Evolutionary conservation across 2,797 vertebrate species (phyloP).

Genomic region (Acanthurus lineatus): DNA sequence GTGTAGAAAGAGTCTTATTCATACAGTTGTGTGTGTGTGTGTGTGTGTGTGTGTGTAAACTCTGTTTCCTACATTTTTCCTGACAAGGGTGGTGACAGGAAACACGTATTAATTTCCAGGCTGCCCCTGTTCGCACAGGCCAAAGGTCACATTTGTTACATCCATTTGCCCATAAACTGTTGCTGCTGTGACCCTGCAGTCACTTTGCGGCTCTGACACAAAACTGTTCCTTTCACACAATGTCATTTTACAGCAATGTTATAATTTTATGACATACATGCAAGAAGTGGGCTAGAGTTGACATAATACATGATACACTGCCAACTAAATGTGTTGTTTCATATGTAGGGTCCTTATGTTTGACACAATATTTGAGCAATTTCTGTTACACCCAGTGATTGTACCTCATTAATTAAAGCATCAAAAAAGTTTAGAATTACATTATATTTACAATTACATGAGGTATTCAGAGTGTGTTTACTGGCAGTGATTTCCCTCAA

Average conservation of each 20-base stretch:
- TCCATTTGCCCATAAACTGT: constrained; percentile 61
- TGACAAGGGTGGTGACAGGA: constrained; percentile 80
- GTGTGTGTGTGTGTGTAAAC: constrained; percentile 42
- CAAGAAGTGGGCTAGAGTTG: neutral
- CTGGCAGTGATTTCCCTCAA: neutral
- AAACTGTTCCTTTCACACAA: constrained; percentile 38
- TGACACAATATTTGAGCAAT: neutral
- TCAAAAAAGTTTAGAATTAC: neutral
- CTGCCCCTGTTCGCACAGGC: constrained; percentile 62
- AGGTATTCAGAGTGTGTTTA: neutral
- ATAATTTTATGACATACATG: constrained; percentile 8
- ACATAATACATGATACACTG: neutral
- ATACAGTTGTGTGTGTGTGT: constrained; percentile 23
- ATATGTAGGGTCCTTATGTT: neutral
- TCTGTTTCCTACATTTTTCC: constrained; percentile 80
- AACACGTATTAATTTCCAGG: constrained; percentile 75
- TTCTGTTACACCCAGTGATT: neutral
- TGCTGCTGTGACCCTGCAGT: constrained; percentile 51
- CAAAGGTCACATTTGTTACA: constrained; percentile 74
- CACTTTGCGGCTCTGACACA: constrained; percentile 29
- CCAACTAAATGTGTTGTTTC: neutral
- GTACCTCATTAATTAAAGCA: neutral
- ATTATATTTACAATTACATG: neutral
- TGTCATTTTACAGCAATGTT: constrained; percentile 12
- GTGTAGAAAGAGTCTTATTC: constrained; percentile 59